Evolutionary conservation across 2,888 invertebrate species (phyloP).

Genomic region (Drosophila peninsularis): DNA sequence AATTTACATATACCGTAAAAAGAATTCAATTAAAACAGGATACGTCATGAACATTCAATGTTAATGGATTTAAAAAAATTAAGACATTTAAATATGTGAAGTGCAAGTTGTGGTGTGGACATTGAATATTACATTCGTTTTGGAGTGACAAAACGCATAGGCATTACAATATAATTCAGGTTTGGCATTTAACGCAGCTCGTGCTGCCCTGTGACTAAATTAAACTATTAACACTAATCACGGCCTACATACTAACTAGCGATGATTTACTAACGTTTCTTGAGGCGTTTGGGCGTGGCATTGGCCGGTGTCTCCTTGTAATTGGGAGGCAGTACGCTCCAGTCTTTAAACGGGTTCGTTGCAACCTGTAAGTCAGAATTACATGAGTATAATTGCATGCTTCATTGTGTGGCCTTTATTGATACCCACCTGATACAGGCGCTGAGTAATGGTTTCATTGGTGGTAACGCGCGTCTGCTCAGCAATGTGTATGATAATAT

Average conservation of each 20-base stretch:
- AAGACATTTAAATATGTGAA: constrained; percentile 1
- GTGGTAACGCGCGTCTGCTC: constrained; percentile 91
- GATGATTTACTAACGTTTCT: constrained; percentile 83
- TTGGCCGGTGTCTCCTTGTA: constrained; percentile 82
- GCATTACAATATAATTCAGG: constrained; percentile 37
- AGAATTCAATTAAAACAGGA: constrained; percentile 29
- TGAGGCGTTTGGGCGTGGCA: constrained; percentile 82
- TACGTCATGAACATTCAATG: constrained; percentile 19
- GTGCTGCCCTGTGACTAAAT: constrained; percentile 32
- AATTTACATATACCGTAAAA: constrained; percentile 10
- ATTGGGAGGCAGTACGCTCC: constrained; percentile 85
- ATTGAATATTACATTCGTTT: constrained; percentile 40
- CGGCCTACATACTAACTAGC: constrained; percentile 47
- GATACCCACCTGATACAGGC: constrained; percentile 87
- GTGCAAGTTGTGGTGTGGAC: constrained; percentile 7
- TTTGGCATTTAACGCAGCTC: constrained; percentile 55
- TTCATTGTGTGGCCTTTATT: too few relatives aligned
- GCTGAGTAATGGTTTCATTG: constrained; percentile 87
- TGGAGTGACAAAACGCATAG: constrained; percentile 55
- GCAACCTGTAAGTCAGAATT: constrained; percentile 83
- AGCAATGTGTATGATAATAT: constrained; percentile 91
- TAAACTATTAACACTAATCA: constrained; percentile 51
- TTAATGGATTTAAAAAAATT: constrained; percentile 5
- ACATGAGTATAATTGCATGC: neutral
- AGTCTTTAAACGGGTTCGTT: constrained; percentile 89